Base-by-base conservation (phyloP, 2,797 vertebrate species). In the Gallinago solitaria region DNA sequence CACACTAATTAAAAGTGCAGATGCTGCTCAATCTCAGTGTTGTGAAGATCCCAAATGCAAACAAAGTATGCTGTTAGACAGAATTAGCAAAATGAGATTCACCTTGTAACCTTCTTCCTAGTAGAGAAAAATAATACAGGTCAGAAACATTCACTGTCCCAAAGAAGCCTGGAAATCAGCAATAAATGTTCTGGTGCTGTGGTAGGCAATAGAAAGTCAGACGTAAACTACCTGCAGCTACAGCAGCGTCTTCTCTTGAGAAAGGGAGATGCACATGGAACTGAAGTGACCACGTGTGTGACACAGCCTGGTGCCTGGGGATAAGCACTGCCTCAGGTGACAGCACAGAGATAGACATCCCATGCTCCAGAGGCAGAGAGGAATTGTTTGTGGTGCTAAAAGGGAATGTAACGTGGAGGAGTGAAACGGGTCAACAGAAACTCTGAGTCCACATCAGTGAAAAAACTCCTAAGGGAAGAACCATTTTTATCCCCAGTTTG, bases 1-100 rank as follows among this genome's bases (percentile, higher is more conserved):
- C 39, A 57, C 25, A n/a, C 54, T 96, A 95, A 96, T 92, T 92
- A 91, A 71, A 92, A 86, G 73, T 75, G 57, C 64, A 95, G 86
- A 92, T 80, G 91, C 77, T 85, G 68, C 41, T 76, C 77, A 75
- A 65, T 54, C 68, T 76, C 63, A 57, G 0, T 60, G 78, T 73
- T 17, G 6, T 89, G 89, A 90, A 95, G 83, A 80, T 68, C 89
- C 87, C 61, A 75, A 88, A 80, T 45, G 56, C 18, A 70, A 73
- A 54, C 24, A 51, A 86, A 93, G 33, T 59, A 86, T 39, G 56
- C 27, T 53, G 39, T 47, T 61, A 91, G 63, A 88, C n/a, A 82
- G 69, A 80, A 85, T 48, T 4, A 21, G 33, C 39, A 89, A 82
- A 91, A 74, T 0, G 1, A 87, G 56, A 92, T 75, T 93, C 53